A percentile compares a stretch with the other conserved stretches of the same genome.
Evolutionary conservation across 1,140 invertebrate genomes (phyloP).

Genomic region (Philaenus spumarius): DNA sequence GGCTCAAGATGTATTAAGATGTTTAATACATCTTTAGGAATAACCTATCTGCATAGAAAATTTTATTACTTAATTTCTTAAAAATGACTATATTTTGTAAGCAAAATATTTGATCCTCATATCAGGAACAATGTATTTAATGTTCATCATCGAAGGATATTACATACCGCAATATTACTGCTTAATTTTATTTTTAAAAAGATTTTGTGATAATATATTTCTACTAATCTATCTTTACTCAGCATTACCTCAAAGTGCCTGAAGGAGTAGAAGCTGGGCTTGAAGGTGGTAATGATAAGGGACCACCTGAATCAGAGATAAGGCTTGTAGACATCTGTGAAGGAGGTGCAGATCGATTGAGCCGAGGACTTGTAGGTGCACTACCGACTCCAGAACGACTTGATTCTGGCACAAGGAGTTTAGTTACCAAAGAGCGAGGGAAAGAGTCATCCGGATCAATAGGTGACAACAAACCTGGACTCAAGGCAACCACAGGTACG

Average conservation of each 20-base stretch:
- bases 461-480: conserved; percentile 69
- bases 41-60: too few species aligned
- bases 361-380: conserved; percentile 58
- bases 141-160: too few species aligned
- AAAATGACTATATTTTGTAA: neutral
- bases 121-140: neutral
- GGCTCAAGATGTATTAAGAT: too few species aligned
- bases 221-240: too few species aligned
- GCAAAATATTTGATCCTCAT: neutral
- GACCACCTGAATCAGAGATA: conserved; percentile 40
- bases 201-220: too few species aligned
- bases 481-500: conserved; percentile 86
- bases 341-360: conserved; percentile 41
- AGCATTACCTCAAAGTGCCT: conserved; percentile 23
- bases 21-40: too few species aligned
- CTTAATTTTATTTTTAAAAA: too few species aligned
- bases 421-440: conserved; percentile 53
- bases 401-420: conserved; percentile 49
- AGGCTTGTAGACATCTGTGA: conserved; percentile 45
- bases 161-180: too few species aligned
- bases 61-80: neutral
- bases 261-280: conserved; percentile 37
- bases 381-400: conserved; percentile 48
- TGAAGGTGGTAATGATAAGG: conserved; percentile 45
- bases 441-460: conserved; percentile 52